Evolutionary conservation across 1,140 invertebrate genomes (phyloP), one percentile per base, ranked within the genome.

Genomic region (Diabrotica virgifera): DNA sequence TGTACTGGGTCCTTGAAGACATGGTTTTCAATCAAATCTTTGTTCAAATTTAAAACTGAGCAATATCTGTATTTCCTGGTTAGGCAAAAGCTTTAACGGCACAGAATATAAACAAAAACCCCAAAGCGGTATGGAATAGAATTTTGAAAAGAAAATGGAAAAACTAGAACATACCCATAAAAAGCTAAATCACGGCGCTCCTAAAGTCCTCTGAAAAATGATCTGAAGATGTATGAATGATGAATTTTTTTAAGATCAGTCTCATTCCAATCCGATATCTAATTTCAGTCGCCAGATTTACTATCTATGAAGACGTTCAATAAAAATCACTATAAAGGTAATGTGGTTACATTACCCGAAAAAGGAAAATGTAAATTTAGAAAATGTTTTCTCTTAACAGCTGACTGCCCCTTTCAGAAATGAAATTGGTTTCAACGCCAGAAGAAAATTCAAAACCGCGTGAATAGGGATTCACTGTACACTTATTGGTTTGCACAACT

Each of bases 271-370:
- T 72, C 55, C 76, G 71, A 57, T 77, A 77, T 70, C 74, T 70
- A 54, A 77, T 75, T 77, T 77, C 77, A 70, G 74, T 78, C 68
- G 77, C 76, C 77, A 77, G 77, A 72, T 73, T 76, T 74, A 59
- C 69, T 65, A 13, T 40, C 56, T 64, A 5, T 50, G 14, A 65
- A 52, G 10, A 62, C 60, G 51, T 38, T 8, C 54, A 53, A 36
- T 14, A 36, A 54, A 52, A 14, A 36, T 38, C 13, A 8, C 9
- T 12, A 51, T 7, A 13, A 54, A 54, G 52, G 52, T 54, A 54
- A 54, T 54, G 38, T 50, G 40, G n/a, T 59, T 59, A 59, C 58
- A 59, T 59, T 59, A 59, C 58, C 58, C 40, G n/a, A 46, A 46
- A 46, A n/a, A 46, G 40, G 8, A 46, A 46, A 46, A 8, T 8